phyloP scores from a whole-genome alignment of 1,140 invertebrate genomes.

The Diorhabda carinulata region DNA sequence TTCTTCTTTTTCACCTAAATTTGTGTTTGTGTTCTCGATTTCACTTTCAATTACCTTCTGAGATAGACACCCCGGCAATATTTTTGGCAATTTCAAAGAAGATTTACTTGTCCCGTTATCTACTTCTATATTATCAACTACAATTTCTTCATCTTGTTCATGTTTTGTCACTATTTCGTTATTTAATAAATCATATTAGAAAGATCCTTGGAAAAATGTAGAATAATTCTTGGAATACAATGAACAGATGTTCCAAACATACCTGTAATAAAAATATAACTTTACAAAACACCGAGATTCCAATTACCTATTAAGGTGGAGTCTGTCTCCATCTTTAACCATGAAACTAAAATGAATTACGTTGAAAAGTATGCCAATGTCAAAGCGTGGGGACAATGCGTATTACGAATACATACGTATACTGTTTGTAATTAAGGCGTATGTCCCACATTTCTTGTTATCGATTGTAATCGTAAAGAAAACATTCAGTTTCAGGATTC shows the following conservation, averaged over 20 bases:
- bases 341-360: background rate
- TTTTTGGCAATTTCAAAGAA: no score
- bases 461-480: background rate
- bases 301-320: background rate
- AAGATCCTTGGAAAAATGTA: background rate
- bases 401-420: background rate
- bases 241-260: background rate
- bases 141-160: no score
- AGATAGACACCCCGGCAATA: no score
- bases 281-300: background rate
- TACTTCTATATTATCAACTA: no score
- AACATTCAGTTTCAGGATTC: background rate
- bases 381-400: background rate
- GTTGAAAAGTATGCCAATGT: background rate
- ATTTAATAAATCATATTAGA: no score
- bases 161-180: no score
- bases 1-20: no score
- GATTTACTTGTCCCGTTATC: no score
- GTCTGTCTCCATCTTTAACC: constrained; percentile 1
- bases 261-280: background rate
- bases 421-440: background rate
- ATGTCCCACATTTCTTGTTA: background rate
- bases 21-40: no score
- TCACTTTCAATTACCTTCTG: no score
- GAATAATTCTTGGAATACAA: background rate